A percentile compares a stretch with the other conserved stretches of the same genome.
Evolutionary conservation across 2,113 vertebrate genomes (phyloP).

Genomic region (Hoplias malabaricus): DNA sequence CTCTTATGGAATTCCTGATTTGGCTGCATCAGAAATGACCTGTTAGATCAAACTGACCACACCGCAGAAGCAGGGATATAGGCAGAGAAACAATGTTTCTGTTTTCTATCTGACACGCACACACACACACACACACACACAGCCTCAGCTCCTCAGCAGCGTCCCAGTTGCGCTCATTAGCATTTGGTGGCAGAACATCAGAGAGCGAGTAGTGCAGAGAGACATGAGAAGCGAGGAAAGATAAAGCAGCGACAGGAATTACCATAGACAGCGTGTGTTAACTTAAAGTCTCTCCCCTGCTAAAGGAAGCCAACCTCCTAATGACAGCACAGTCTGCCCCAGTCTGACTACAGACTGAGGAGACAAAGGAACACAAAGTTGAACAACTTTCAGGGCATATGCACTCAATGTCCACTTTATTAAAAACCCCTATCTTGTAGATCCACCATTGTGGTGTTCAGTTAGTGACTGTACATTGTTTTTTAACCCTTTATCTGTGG

Average conservation of each 20-base stretch:
- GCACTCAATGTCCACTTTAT: no score
- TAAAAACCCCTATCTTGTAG: no score
- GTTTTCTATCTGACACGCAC: neutral
- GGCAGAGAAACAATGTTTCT: neutral
- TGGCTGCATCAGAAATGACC: no score
- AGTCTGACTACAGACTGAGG: neutral
- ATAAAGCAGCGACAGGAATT: slow-evolving; percentile 30
- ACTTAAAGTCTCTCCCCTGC: neutral
- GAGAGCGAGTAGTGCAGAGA: neutral
- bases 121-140: slow-evolving; percentile 24
- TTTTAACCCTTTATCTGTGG: no score
- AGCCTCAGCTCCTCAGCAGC: neutral
- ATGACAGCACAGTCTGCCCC: neutral
- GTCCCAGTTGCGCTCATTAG: slow-evolving; percentile 51
- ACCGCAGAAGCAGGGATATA: neutral
- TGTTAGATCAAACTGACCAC: neutral
- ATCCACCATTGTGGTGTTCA: no score
- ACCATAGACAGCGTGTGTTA: slow-evolving; percentile 9
- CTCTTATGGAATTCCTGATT: no score
- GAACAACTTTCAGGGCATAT: no score
- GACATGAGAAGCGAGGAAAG: neutral
- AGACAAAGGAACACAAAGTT: no score
- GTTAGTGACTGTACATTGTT: no score
- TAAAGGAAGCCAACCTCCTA: neutral
- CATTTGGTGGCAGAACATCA: slow-evolving; percentile 48